Evolutionary conservation across 2,888 invertebrate genomes (phyloP), one percentile per base, ranked within the genome.

Genomic region (Melieria omissa): DNA sequence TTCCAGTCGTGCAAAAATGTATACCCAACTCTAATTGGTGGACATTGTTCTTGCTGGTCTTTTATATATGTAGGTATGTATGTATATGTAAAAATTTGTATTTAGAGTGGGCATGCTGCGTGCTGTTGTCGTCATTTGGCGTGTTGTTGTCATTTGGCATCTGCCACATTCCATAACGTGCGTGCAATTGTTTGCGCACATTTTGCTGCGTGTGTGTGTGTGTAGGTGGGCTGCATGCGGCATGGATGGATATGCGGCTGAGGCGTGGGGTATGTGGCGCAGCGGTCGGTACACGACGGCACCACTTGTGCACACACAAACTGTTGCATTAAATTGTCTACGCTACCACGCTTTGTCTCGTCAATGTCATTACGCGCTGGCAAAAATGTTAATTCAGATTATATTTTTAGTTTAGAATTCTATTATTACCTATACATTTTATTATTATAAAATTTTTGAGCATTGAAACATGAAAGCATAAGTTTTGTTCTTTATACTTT

Each of bases 111-210:
- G 52, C 41, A 42, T 16, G 12, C 47, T 63, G n/a, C n/a, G 57
- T 47, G 14, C 6, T 60, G 42, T 42, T 55, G 67, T 68, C 67
- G 29, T 69, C 68, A 52, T 68, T 67, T 64, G 14, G 49, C 49
- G 52, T 41, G 62, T 46, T 29, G 62, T 45, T 62, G 62, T 45
- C 62, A 10, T 10, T 57, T 62, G 70, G 57, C 73, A 73, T 73
- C 73, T 73, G 70, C 63, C 47, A 65, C 69, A 75, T 73, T 70
- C 67, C 58, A 60, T 29, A 16, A 12, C 57, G 64, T 42, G 61
- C 70, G 67, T 71, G 63, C 63, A 73, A 65, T 61, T 72, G 70
- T 75, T 70, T 65, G 72, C 69, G 57, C 65, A 69, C 63, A 54
- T 60, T 16, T 60, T 12, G 29, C 52, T 63, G 12, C 41, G n/a